These are phyloP conservation scores for Oscheius onirici DNA, from an alignment of 2,888 invertebrate genomes.

Conservation along the genomic window DNA sequence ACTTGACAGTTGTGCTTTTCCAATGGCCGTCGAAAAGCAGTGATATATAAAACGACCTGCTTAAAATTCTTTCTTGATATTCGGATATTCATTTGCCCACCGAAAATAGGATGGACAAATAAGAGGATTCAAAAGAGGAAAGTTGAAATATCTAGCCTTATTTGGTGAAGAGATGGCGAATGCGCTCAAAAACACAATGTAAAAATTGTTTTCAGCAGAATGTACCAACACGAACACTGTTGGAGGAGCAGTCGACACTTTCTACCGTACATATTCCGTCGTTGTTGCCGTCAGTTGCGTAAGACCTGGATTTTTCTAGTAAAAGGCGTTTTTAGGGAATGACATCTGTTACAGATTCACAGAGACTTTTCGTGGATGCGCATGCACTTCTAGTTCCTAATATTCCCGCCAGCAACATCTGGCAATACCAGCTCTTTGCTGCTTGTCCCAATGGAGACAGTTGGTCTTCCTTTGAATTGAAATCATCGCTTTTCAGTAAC, in stretches of 20 bases:
- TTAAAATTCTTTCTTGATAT: no score
- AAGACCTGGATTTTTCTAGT: neutral
- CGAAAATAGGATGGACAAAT: no score
- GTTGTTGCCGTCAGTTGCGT: neutral
- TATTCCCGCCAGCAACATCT: neutral
- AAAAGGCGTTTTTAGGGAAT: neutral
- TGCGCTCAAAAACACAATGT: no score
- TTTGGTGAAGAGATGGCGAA: no score
- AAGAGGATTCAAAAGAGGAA: no score
- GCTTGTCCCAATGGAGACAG: neutral
- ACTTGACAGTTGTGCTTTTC: no score
- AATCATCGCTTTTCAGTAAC: neutral
- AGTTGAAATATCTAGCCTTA: no score
- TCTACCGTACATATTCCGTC: neutral
- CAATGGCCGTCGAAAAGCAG: no score
- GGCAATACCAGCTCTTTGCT: constrained; percentile 14
- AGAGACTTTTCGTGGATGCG: neutral
- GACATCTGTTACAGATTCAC: neutral
- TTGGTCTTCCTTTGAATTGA: neutral
- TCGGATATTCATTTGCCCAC: no score
- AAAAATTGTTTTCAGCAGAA: neutral
- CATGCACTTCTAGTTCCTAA: neutral
- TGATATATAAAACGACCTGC: no score
- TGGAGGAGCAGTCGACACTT: constrained; percentile 11
- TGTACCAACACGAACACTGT: neutral